Conservation (phyloP, 2,113 vertebrate species). For the Phylloscopus whistleri region DNA sequence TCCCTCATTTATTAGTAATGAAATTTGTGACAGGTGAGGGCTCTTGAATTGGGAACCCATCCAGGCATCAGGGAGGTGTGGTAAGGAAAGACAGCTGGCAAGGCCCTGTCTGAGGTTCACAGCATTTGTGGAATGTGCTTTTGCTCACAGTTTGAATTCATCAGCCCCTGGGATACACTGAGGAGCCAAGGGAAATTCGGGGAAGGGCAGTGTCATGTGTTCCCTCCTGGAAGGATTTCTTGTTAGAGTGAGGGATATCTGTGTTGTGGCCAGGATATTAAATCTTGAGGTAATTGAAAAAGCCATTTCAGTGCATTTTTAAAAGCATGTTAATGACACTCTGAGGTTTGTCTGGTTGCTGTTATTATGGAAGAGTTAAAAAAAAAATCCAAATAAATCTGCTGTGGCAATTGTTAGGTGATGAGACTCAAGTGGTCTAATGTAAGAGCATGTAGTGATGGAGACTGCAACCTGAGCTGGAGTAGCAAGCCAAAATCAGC, state of each 20-base stretch:
- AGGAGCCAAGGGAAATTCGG: neutral
- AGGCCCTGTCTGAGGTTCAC: neutral
- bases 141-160: neutral
- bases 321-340: constrained; percentile 38
- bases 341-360: constrained; percentile 36
- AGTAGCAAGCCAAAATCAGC: constrained; percentile 34
- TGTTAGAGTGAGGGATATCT: neutral
- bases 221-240: neutral
- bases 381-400: neutral
- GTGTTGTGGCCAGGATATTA: constrained; percentile 15
- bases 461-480: constrained; percentile 36
- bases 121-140: neutral
- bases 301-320: constrained; percentile 32
- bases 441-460: neutral
- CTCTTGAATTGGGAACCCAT: neutral
- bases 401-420: constrained; percentile 6
- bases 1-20: neutral
- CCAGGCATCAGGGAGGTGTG: neutral
- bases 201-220: neutral
- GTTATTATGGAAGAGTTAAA: neutral
- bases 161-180: neutral
- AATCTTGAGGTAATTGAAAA: constrained; percentile 6
- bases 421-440: constrained; percentile 10
- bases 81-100: neutral
- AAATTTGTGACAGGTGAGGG: neutral